Evolutionary conservation across 1,140 invertebrate species (phyloP).

Genomic region (Philotrypesis tridentata): DNA sequence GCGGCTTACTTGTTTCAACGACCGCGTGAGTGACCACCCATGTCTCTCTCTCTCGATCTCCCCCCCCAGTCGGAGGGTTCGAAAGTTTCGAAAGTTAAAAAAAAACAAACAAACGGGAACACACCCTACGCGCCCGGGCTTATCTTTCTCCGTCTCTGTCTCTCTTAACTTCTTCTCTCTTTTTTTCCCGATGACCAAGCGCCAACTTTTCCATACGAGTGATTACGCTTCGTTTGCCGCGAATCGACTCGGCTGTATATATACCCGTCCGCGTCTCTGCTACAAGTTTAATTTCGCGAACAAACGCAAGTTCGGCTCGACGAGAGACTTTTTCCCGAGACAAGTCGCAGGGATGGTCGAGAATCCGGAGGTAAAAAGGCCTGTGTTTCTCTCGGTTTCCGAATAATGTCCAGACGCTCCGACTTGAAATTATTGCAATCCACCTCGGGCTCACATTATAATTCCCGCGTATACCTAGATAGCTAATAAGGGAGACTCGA

Average conservation of each 20-base stretch:
- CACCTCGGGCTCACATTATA: too few relatives aligned
- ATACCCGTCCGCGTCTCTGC: not conserved
- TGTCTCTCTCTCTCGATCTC: not conserved
- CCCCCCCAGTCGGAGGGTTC: not conserved
- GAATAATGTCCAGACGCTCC: too few relatives aligned
- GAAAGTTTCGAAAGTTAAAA: slow-evolving; percentile 25
- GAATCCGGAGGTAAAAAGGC: too few relatives aligned
- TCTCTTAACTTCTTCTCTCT: slow-evolving; percentile 1
- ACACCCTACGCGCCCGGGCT: not conserved
- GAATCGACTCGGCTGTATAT: not conserved
- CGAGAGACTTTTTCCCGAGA: not conserved
- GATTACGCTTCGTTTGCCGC: slow-evolving; percentile 43
- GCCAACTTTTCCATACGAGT: slow-evolving; percentile 48
- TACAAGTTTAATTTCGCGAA: slow-evolving; percentile 36
- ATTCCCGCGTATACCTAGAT: not conserved
- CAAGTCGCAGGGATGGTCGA: too few relatives aligned
- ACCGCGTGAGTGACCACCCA: not conserved
- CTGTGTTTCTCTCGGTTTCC: too few relatives aligned
- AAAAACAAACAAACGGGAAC: not conserved
- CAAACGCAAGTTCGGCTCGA: not conserved
- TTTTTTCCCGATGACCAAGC: slow-evolving; percentile 12
- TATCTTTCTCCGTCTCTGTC: slow-evolving; percentile 17
- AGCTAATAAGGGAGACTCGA: not conserved
- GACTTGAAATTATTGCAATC: too few relatives aligned
- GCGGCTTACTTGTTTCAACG: not conserved